A percentile compares a stretch with the other conserved stretches of the same genome.
Evolutionary conservation across 2,888 invertebrate species (phyloP).

Genomic region (Himalopsyche anomala): DNA sequence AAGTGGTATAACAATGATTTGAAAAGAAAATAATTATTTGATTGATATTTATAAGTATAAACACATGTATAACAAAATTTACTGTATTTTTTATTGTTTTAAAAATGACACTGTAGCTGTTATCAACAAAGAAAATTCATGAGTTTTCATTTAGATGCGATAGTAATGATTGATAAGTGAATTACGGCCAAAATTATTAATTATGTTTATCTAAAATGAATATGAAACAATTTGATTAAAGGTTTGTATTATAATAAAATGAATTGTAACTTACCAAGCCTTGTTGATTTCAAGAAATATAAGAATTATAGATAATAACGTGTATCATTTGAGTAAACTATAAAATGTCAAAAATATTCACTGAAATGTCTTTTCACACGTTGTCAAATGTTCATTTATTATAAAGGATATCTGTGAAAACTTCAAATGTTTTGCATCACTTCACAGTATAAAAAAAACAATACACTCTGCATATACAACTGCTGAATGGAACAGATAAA

Average conservation of each 20-base stretch:
- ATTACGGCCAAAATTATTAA: too few species aligned
- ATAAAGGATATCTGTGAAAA: neutral
- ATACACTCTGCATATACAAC: neutral
- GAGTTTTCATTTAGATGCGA: too few species aligned
- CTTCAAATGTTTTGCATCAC: neutral
- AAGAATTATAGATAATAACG: neutral
- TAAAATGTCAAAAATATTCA: neutral
- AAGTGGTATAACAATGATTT: too few species aligned
- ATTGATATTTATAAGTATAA: too few species aligned
- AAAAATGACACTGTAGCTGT: too few species aligned
- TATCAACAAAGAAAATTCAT: too few species aligned
- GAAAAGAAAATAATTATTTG: too few species aligned
- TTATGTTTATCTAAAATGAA: neutral
- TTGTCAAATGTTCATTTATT: neutral
- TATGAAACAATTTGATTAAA: neutral
- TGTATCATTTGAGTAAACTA: neutral
- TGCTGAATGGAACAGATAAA: neutral
- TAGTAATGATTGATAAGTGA: too few species aligned
- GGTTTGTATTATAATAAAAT: neutral
- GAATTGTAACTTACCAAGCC: neutral
- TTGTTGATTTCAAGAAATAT: neutral
- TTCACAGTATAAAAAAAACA: conserved; percentile 8
- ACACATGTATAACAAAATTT: too few species aligned
- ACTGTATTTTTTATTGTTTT: too few species aligned
- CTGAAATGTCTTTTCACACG: neutral